Base-by-base conservation (phyloP, 1,140 invertebrate genomes). In the Camponotus floridanus region DNA sequence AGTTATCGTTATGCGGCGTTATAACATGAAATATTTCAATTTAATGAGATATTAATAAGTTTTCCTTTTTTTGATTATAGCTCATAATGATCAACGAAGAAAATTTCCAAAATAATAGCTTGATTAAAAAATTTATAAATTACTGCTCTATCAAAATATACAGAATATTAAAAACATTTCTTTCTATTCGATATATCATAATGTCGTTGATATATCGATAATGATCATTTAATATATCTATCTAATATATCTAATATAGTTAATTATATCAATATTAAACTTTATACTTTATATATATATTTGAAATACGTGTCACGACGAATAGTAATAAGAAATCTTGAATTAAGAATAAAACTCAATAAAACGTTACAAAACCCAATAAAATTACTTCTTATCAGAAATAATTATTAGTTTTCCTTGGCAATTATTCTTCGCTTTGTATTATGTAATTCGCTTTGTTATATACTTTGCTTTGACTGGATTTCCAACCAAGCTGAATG, bases 321-420 rank as follows among this genome's bases (percentile, higher is more conserved):
- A 45, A 1, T 15, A 45, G 1, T 15, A 45, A 51, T 18, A 51
- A 59, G 18, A 81, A 73, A 45, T 1, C 13, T 64, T 33, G 13
- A 42, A n/a, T 8, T 4, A 15, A 67, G 11, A 26, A 26, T 26
- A 26, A 26, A 26, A 26, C 1, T 3, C 7, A 67, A n/a, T 1
- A 26, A 26, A 26, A 26, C 11, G 36, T 0, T 61, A 26, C 0
- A 8, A 55, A 18, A 55, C 11, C 65, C 31, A 13, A 79, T 6
- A 78, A 51, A 78, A 79, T 67, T 68, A 67, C 13, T 55, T 68
- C 55, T 33, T 3, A 79, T 39, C 26, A 8, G 2, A 18, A 4
- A 0, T 21, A 36, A 79, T 79, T 79, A 67, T 2, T 36, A 15
- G 1, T 39, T 42, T 68, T 55, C 31, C 36, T 55, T 42, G 36